Evolutionary conservation across 1,140 invertebrate genomes (phyloP).

Genomic region (Harpegnathos saltator): DNA sequence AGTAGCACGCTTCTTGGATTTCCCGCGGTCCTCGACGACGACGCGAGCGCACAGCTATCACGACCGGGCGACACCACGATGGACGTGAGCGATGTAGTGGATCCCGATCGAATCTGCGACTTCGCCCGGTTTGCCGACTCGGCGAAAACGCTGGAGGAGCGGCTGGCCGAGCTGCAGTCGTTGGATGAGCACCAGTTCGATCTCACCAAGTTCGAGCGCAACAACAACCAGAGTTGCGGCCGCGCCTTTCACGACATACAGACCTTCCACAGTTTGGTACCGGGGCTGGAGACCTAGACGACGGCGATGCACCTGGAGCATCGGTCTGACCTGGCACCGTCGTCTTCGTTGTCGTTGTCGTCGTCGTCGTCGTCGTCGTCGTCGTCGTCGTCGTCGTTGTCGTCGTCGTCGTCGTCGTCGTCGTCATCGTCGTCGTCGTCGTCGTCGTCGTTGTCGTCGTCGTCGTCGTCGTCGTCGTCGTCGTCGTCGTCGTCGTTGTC

Average conservation of each 20-base stretch:
- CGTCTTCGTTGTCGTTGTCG: too few relatives aligned
- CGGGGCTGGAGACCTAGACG: conserved; percentile 89
- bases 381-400: too few relatives aligned
- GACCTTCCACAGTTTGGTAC: conserved; percentile 90
- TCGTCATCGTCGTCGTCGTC: too few relatives aligned
- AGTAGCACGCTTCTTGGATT: conserved; percentile 64
- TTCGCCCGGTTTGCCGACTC: conserved; percentile 81
- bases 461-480: too few relatives aligned
- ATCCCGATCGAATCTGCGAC: conserved; percentile 82
- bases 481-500: too few relatives aligned
- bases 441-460: too few relatives aligned
- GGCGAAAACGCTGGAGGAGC: conserved; percentile 80
- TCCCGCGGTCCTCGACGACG: conserved; percentile 73
- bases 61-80: conserved; percentile 74
- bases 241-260: conserved; percentile 90
- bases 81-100: conserved; percentile 80
- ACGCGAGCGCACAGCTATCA: conserved; percentile 52
- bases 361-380: too few relatives aligned
- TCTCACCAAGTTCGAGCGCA: conserved; percentile 80
- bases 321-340: conserved; percentile 22
- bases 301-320: conserved; percentile 32
- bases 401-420: too few relatives aligned
- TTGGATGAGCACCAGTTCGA: conserved; percentile 84
- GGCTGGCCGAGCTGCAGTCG: conserved; percentile 80
- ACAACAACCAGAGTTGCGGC: conserved; percentile 87